Evolutionary conservation across 2,797 vertebrate genomes (phyloP), one percentile per base, ranked within the genome.

Genomic region (Phrynocephalus vlangalii): DNA sequence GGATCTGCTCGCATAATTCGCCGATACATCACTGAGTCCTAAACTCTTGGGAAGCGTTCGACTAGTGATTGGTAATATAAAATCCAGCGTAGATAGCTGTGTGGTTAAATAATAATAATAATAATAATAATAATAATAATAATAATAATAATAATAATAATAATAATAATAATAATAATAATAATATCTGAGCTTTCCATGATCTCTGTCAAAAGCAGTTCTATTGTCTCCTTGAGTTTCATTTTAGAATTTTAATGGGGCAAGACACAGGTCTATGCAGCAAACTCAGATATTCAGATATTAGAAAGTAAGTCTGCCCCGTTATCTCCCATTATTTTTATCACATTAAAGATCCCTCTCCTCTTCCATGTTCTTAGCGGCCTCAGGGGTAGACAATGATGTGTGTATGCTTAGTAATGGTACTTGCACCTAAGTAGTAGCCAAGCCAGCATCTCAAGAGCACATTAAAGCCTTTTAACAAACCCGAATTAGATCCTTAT

Each of bases 201-300:
- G 11, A 86, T 28, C 3, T 70, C 33, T 2, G 26, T 79, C 30
- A 63, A 83, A 71, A 67, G 20, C 0, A 83, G 0, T 10, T 80
- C 0, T 10, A 87, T 79, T 86, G 0, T 85, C 50, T 87, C 33
- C 56, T 80, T 20, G 9, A 83, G 3, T 44, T 5, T 1, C n/a
- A 6, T 2, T n/a, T 8, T 28, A 80, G 82, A 52, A n/a, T 1
- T 87, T 86, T 68, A 24, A 90, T 48, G 83, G 81, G 77, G 71
- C 67, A 90, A 13, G 26, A 24, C 6, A 87, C 8, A 30, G 66
- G 6, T 7, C 75, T 33, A 66, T 80, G 76, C 44, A 85, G 68
- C 67, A 7, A 1, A 28, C 83, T 92, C 24, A 87, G n/a, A 77
- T 90, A 86, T 87, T 90, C n/a, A 88, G n/a, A 44, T 44, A 44